phyloP scores from a whole-genome alignment of 2,888 invertebrate genomes.

The Conchocele bisecta region DNA sequence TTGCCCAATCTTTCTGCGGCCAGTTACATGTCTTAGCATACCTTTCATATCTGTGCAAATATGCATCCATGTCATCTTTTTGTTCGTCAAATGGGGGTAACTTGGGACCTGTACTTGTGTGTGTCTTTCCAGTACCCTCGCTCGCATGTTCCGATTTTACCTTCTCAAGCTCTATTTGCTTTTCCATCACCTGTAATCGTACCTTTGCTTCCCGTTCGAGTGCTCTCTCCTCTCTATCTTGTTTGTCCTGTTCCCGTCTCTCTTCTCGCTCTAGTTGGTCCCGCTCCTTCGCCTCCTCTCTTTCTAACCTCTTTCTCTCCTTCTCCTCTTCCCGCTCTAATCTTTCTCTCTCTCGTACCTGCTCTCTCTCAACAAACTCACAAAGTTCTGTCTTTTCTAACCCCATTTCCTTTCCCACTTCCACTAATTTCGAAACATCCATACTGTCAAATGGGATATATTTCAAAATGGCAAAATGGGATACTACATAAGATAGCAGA shows the following conservation, averaged over 20 bases:
- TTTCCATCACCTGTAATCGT: not conserved
- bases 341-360: not conserved
- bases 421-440: not conserved
- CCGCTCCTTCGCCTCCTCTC: not conserved
- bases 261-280: no score
- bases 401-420: not conserved
- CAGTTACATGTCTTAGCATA: not conserved
- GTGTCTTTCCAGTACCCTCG: no score
- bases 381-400: no score
- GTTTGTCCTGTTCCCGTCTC: no score
- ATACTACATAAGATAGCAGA: no score
- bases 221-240: constrained; percentile 1
- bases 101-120: no score
- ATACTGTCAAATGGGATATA: no score
- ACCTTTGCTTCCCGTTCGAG: not conserved
- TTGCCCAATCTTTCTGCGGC: not conserved
- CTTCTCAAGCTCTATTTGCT: not conserved
- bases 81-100: constrained; percentile 8
- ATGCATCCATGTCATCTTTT: constrained; percentile 13
- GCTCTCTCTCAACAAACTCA: not conserved
- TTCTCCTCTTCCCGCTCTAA: not conserved
- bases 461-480: no score
- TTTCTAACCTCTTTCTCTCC: not conserved
- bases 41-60: not conserved
- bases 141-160: not conserved